These are phyloP conservation scores for Dyspetes luteomarginatus DNA, from an alignment of 2,888 invertebrate species.

Conservation along the genomic window DNA sequence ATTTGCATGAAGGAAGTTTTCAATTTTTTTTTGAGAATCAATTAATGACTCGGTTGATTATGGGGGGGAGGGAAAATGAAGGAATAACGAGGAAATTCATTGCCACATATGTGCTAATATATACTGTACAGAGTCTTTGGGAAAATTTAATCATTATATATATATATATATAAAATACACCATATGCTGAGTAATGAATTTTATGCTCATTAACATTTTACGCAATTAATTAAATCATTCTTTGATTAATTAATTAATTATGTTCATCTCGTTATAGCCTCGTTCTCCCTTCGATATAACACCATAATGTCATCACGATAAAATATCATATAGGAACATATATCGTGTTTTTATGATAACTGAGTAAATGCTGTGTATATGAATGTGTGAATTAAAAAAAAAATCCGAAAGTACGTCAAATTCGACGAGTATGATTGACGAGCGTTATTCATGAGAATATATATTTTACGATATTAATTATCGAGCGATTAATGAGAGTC, in stretches of 20 bases:
- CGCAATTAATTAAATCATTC: constrained; percentile 43
- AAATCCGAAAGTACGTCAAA: constrained; percentile 47
- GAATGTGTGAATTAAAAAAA: neutral
- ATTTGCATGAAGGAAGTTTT: neutral
- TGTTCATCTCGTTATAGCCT: constrained; percentile 39
- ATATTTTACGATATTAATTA: constrained; percentile 16
- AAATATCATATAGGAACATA: neutral
- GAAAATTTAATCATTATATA: too few species aligned
- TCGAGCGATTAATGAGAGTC: constrained; percentile 3
- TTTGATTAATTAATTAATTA: constrained; percentile 42
- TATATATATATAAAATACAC: neutral
- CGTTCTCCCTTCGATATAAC: constrained; percentile 20
- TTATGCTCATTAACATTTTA: constrained; percentile 32
- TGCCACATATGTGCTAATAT: neutral
- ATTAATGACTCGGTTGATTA: neutral
- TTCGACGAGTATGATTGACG: constrained; percentile 22
- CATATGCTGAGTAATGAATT: constrained; percentile 32
- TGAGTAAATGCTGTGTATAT: neutral
- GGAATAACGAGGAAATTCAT: constrained; percentile 35
- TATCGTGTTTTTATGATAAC: neutral
- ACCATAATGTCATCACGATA: neutral
- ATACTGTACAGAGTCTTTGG: too few species aligned
- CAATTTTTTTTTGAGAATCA: neutral
- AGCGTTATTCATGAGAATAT: constrained; percentile 21
- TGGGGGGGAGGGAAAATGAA: neutral